Evolutionary conservation across 2,797 vertebrate genomes (phyloP).

Genomic region (Notamacropus eugenii): DNA sequence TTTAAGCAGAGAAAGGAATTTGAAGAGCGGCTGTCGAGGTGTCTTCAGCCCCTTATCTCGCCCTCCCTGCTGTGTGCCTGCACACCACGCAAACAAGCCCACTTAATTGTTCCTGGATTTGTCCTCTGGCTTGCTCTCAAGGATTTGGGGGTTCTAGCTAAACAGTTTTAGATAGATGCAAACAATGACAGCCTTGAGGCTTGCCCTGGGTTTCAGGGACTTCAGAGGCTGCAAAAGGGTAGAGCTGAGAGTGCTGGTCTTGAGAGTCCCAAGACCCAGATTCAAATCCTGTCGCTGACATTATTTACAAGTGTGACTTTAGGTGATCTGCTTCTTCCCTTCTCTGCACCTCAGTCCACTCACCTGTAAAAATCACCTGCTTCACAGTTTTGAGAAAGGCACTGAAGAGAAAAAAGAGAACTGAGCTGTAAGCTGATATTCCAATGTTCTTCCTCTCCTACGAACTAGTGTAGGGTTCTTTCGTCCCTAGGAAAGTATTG

Average conservation of each 20-base stretch:
- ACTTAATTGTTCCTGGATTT: slow-evolving; percentile 7
- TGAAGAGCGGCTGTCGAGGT: not conserved
- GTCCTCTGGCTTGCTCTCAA: not conserved
- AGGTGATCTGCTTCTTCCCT: not conserved
- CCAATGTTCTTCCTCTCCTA: not conserved
- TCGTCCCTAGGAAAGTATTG: not conserved
- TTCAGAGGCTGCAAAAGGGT: not conserved
- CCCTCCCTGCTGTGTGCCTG: not conserved
- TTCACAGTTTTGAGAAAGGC: not conserved
- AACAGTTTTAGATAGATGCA: not conserved
- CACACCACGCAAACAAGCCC: not conserved
- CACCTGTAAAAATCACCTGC: not conserved
- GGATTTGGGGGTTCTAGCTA: not conserved
- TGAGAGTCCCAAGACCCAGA: not conserved
- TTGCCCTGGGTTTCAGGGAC: not conserved
- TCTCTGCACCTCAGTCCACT: not conserved
- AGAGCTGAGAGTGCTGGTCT: not conserved
- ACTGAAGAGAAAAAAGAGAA: not conserved
- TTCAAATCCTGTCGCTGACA: not conserved
- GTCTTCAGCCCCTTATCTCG: not conserved
- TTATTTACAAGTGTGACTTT: not conserved
- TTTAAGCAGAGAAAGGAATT: slow-evolving; percentile 4
- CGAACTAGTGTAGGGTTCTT: not conserved
- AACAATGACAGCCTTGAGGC: not conserved
- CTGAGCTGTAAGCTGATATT: not conserved